Evolutionary conservation across 2,797 vertebrate genomes (phyloP).

Genomic region (Sebastes steindachneri): DNA sequence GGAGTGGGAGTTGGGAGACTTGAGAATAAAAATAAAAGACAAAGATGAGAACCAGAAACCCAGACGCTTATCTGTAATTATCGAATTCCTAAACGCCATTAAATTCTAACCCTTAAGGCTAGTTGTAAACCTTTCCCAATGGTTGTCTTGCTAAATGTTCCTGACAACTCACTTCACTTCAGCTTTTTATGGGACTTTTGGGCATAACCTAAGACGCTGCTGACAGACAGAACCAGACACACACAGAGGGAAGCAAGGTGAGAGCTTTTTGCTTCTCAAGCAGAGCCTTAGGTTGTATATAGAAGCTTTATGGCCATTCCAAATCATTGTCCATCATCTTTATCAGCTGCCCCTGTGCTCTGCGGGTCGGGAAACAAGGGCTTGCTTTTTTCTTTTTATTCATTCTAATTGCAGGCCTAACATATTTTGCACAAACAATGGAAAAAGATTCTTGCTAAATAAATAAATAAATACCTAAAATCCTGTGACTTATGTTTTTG

Average conservation of each 20-base stretch:
- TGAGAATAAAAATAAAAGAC: neutral
- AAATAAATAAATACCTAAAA: neutral
- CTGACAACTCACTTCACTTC: constrained; percentile 2
- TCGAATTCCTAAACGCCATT: neutral
- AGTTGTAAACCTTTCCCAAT: neutral
- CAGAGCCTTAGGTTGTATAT: neutral
- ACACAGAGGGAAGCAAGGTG: neutral
- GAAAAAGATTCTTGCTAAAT: neutral
- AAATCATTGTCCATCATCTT: constrained; percentile 1
- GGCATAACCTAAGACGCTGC: neutral
- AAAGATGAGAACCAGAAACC: neutral
- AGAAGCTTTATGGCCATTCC: neutral
- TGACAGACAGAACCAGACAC: constrained; percentile 4
- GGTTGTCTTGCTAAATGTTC: neutral
- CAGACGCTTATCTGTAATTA: neutral
- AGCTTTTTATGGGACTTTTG: neutral
- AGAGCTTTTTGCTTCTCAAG: constrained; percentile 2
- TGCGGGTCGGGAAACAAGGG: neutral
- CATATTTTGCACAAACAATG: neutral
- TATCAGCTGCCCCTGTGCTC: neutral
- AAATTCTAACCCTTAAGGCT: neutral
- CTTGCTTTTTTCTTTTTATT: neutral
- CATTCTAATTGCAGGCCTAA: neutral
- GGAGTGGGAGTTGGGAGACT: neutral
- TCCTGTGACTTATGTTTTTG: neutral